A percentile compares a stretch with the other conserved stretches of the same genome.
phyloP scores from a whole-genome alignment of 2,888 invertebrate species.

The Scaptomyza cyrtandrae region DNA sequence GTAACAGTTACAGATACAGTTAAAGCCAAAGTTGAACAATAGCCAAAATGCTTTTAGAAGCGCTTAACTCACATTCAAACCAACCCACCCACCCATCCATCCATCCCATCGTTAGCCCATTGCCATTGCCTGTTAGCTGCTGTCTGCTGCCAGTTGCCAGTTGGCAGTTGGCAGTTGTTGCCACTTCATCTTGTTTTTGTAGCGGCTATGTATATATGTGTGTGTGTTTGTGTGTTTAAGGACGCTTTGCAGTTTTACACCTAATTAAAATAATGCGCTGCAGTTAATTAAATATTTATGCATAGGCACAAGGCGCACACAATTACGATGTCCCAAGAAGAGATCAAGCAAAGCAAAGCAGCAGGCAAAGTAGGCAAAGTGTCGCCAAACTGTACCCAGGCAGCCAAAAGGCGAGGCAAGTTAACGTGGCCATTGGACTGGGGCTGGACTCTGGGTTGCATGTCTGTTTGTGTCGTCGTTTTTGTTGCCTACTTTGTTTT shows the following conservation, averaged over 20 bases:
- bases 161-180: slow-evolving; percentile 28
- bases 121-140: too few relatives aligned
- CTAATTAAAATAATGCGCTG: slow-evolving; percentile 85
- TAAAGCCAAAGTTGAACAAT: slow-evolving; percentile 39
- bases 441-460: background rate
- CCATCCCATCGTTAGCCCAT: slow-evolving; percentile 6
- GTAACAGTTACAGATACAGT: slow-evolving; percentile 5
- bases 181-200: slow-evolving; percentile 21
- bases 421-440: background rate
- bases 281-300: slow-evolving; percentile 85
- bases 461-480: slow-evolving; percentile 14
- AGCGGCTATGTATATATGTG: slow-evolving; percentile 11
- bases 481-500: slow-evolving; percentile 29
- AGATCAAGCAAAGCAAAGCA: slow-evolving; percentile 37
- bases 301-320: slow-evolving; percentile 62
- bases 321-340: slow-evolving; percentile 24
- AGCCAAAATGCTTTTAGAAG: slow-evolving; percentile 50
- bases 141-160: slow-evolving; percentile 9
- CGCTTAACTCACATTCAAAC: slow-evolving; percentile 23
- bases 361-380: slow-evolving; percentile 34
- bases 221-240: slow-evolving; percentile 21
- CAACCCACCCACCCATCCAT: background rate
- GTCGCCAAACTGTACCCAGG: slow-evolving; percentile 40
- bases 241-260: slow-evolving; percentile 82
- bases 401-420: background rate